phyloP scores from a whole-genome alignment of 2,888 invertebrate species.

The Autographa pulchrina region DNA sequence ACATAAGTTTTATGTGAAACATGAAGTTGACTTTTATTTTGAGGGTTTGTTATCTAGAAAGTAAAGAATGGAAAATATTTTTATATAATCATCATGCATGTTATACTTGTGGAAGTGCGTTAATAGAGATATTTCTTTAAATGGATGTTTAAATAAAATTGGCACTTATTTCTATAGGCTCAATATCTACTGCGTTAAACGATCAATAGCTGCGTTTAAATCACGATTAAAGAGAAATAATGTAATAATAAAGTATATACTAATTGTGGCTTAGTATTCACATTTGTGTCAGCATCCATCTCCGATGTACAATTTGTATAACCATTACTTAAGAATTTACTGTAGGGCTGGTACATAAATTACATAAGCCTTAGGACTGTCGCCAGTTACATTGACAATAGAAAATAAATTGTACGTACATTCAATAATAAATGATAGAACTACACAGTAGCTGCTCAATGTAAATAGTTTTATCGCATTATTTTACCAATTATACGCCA shows the following conservation, averaged over 20 bases:
- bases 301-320: constrained; percentile 39
- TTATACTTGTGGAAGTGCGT: neutral
- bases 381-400: constrained; percentile 50
- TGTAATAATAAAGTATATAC: constrained; percentile 30
- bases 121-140: neutral
- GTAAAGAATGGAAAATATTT: neutral
- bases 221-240: constrained; percentile 12
- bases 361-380: constrained; percentile 46
- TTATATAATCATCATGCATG: neutral
- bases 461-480: constrained; percentile 42
- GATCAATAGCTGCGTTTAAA: neutral
- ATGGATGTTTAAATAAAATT: neutral
- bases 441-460: constrained; percentile 37
- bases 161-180: neutral
- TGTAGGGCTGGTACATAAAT: constrained; percentile 42
- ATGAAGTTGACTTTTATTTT: too few relatives aligned
- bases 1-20: too few relatives aligned
- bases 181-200: constrained; percentile 18
- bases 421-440: constrained; percentile 45
- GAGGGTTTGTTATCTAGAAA: neutral
- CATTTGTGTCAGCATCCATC: constrained; percentile 49
- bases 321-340: constrained; percentile 50
- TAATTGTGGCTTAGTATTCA: constrained; percentile 44
- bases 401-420: constrained; percentile 48
- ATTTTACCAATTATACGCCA: constrained; percentile 51